Base-by-base conservation (phyloP, 2,113 vertebrate species). In the Atractosteus spatula region DNA sequence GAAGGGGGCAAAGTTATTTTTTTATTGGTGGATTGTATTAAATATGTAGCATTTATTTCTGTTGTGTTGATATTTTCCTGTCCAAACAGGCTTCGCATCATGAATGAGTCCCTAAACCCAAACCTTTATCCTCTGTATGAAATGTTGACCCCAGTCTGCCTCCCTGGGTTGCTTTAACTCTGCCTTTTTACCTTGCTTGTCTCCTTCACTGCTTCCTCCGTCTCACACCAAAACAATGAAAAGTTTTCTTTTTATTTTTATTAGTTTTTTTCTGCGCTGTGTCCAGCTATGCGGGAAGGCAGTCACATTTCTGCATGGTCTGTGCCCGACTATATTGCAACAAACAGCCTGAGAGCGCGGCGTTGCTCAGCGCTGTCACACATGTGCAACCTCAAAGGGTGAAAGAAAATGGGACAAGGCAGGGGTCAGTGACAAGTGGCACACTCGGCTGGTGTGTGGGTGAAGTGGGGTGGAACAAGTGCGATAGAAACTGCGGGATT, bases 341-440 rank as follows among this genome's bases (percentile, higher is more conserved):
- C 64, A 68, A 77, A 77, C 76, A 1, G 71, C 76, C 77, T 78
- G 78, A 44, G 77, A 84, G 71, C 0, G 29, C 0, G 4, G 63
- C 16, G 29, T 75, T 56, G 29, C 77, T 85, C 74, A 5, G 63
- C 10, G 54, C 68, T 67, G 70, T 70, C 74, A 76, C 69, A 79
- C 56, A 1, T 72, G 82, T 77, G 77, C 55, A 59, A 17, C 75
- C 87, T 89, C 87, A 88, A 76, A 91, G 69, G 1, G 57, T 17
- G 71, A 73, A 71, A 71, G 81, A 83, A 86, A 88, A 84, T 17
- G n/a, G 78, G 64, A 78, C 66, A 51, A 79, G 75, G 76, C 74
- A 78, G 41, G 84, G 93, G 90, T 91, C 92, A 92, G 82, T 84
- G 88, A 91, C 89, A 92, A 94, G 91, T 90, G 90, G 88, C 88